phyloP scores from a whole-genome alignment of 64 coral and sea anemone species.

The Orbicella faveolata region DNA sequence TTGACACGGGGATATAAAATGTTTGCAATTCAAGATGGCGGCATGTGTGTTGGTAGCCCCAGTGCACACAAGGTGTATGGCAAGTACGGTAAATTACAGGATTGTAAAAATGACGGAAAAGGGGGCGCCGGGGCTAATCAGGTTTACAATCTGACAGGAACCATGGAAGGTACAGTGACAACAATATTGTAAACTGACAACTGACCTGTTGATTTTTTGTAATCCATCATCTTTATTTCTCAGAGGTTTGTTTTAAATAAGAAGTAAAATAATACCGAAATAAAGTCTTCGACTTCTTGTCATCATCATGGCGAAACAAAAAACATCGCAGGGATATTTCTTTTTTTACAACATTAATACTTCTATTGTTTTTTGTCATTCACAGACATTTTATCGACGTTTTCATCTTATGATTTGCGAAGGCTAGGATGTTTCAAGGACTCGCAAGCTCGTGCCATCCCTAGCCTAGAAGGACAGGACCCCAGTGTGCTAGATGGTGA shows the following conservation, averaged over 20 bases:
- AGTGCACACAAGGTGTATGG: background rate
- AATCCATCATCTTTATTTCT: no score
- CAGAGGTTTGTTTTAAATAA: no score
- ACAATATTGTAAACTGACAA: no score
- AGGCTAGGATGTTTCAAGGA: slow-evolving; percentile 65
- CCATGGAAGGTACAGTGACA: background rate
- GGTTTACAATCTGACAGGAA: background rate
- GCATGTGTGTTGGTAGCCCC: background rate
- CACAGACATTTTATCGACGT: background rate
- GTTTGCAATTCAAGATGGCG: background rate
- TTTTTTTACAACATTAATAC: no score
- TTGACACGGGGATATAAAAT: background rate
- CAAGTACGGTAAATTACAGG: background rate
- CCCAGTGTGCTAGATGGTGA: slow-evolving; percentile 15
- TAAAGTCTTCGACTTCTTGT: no score
- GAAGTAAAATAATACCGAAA: no score
- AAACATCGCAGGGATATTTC: no score
- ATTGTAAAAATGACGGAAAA: background rate
- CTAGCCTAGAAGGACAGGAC: background rate
- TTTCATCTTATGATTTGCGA: slow-evolving; percentile 9
- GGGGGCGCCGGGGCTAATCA: background rate
- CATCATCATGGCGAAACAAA: no score
- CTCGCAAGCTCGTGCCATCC: slow-evolving; percentile 40
- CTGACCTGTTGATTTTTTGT: no score
- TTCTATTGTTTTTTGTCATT: background rate